These are phyloP conservation scores for Tetrax tetrax DNA, from an alignment of 2,113 vertebrate genomes.

Conservation along the genomic window DNA sequence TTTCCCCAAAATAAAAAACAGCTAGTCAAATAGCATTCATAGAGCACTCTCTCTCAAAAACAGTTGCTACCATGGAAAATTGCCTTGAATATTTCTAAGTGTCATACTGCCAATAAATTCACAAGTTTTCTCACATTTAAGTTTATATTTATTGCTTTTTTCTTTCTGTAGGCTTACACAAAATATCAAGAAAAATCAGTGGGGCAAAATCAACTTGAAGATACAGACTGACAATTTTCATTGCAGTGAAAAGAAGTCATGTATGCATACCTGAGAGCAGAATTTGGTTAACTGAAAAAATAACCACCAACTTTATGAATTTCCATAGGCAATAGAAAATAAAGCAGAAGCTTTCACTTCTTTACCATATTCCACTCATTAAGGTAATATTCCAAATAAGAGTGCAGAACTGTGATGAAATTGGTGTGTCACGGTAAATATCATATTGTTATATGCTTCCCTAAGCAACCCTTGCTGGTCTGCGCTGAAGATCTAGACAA, in stretches of 20 bases:
- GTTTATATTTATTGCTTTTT: background rate
- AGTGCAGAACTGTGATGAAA: background rate
- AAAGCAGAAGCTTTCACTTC: background rate
- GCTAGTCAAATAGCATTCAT: background rate
- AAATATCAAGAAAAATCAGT: conserved; percentile 22
- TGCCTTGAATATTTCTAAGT: background rate
- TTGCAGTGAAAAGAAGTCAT: background rate
- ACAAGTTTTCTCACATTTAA: background rate
- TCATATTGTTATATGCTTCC: accelerated
- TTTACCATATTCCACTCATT: background rate
- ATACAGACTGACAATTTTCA: background rate
- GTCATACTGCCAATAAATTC: background rate
- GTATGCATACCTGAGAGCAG: background rate
- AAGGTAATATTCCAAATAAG: background rate
- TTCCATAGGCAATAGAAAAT: background rate
- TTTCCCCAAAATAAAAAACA: background rate
- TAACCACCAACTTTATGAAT: background rate
- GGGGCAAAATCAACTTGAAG: background rate
- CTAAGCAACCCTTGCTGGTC: background rate
- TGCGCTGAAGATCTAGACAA: background rate
- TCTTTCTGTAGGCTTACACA: background rate
- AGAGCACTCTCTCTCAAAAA: background rate
- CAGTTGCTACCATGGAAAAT: background rate
- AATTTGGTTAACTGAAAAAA: background rate
- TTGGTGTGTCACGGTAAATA: background rate